Evolutionary conservation across 1,140 invertebrate genomes (phyloP).

Genomic region (Thaumatotibia leucotreta): DNA sequence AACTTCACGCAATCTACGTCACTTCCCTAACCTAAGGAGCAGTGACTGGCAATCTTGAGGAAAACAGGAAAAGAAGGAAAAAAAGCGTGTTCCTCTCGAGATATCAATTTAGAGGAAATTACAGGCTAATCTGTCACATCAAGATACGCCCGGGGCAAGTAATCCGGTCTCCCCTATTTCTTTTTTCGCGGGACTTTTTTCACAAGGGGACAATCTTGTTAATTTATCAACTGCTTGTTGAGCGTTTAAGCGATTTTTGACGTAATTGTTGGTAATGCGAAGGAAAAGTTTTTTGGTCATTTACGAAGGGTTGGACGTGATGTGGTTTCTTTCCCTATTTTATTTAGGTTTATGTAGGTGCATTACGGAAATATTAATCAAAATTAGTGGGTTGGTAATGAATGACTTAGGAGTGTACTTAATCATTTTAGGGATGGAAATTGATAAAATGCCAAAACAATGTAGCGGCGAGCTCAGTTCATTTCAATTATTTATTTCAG

Average conservation of each 20-base stretch:
- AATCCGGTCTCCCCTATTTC: conserved; percentile 50
- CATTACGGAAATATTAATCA: too few relatives aligned
- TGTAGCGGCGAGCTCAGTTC: too few relatives aligned
- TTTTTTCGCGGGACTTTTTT: conserved; percentile 31
- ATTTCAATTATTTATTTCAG: too few relatives aligned
- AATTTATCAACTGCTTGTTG: conserved; percentile 57
- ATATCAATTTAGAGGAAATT: conserved; percentile 71
- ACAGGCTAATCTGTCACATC: conserved; percentile 69
- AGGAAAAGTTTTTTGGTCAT: not conserved
- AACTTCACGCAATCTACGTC: conserved; percentile 40
- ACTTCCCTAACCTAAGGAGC: conserved; percentile 39
- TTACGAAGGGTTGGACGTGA: not conserved
- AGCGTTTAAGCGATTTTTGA: conserved; percentile 19
- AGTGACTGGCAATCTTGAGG: conserved; percentile 50
- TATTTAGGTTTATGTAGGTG: too few relatives aligned
- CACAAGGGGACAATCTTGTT: conserved; percentile 46
- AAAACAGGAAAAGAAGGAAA: conserved; percentile 24
- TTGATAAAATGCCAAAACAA: too few relatives aligned
- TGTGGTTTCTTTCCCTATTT: not conserved
- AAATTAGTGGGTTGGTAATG: too few relatives aligned
- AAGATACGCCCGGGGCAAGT: conserved; percentile 45
- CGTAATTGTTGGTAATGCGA: conserved; percentile 1
- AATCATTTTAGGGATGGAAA: too few relatives aligned
- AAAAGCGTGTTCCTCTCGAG: conserved; percentile 41
- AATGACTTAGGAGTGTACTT: too few relatives aligned